A percentile compares a stretch with the other conserved stretches of the same genome.
These are phyloP conservation scores for Gymnodraco acuticeps DNA, from an alignment of 2,797 vertebrate genomes.

Conservation along the genomic window DNA sequence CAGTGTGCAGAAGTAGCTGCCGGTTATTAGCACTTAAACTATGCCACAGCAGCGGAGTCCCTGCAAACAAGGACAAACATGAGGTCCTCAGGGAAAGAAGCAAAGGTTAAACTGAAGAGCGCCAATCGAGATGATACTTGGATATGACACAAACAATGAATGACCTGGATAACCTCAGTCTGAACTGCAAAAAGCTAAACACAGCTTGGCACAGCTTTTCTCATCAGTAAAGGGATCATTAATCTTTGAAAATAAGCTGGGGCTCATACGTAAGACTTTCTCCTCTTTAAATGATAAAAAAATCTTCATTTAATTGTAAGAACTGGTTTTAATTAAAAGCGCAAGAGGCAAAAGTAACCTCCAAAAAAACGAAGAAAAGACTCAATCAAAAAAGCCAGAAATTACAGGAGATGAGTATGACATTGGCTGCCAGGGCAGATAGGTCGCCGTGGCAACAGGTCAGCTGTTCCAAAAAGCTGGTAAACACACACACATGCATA, in stretches of 20 bases:
- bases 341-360: slow-evolving; percentile 14
- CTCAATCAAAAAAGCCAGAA: slow-evolving; percentile 62
- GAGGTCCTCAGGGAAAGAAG: background rate
- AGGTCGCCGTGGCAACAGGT: slow-evolving; percentile 70
- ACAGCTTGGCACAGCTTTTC: background rate
- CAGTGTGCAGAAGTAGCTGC: background rate
- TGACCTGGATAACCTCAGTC: background rate
- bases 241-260: slow-evolving; percentile 15
- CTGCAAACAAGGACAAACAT: slow-evolving; percentile 2
- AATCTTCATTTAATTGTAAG: slow-evolving; percentile 58
- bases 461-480: slow-evolving; percentile 61
- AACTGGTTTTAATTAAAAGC: slow-evolving; percentile 45
- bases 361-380: slow-evolving; percentile 39
- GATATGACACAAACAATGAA: background rate
- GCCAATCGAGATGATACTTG: slow-evolving; percentile 1
- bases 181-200: slow-evolving; percentile 6
- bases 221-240: background rate
- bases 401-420: slow-evolving; percentile 39
- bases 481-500: background rate
- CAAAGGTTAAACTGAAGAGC: slow-evolving; percentile 28
- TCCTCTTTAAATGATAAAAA: slow-evolving; percentile 43
- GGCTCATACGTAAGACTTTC: slow-evolving; percentile 11
- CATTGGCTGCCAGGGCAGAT: slow-evolving; percentile 41
- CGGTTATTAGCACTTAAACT: slow-evolving; percentile 34
- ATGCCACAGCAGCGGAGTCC: slow-evolving; percentile 23